phyloP scores from a whole-genome alignment of 2,113 vertebrate genomes.

The Sinosuthora webbiana region DNA sequence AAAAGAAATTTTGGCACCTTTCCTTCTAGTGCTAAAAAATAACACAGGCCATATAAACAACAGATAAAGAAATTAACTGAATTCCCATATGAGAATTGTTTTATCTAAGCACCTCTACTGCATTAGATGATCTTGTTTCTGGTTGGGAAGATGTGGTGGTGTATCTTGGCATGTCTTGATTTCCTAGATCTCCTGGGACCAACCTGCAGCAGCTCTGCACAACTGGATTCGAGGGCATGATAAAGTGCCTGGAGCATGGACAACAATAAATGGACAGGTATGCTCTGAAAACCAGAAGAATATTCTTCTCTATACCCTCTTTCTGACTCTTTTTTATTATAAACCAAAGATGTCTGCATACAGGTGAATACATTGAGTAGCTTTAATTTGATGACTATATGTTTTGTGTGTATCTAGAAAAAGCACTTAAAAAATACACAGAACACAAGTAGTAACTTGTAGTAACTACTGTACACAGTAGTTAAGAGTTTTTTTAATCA shows the following conservation, averaged over 20 bases:
- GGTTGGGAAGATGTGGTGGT: neutral
- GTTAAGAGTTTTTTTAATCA: neutral
- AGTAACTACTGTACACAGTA: neutral
- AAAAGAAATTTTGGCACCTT: neutral
- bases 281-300: neutral
- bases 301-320: neutral
- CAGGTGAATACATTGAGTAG: neutral
- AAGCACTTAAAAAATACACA: neutral
- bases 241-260: slow-evolving; percentile 96
- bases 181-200: slow-evolving; percentile 83
- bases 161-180: neutral
- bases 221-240: slow-evolving; percentile 98
- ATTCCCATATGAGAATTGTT: neutral
- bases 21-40: neutral
- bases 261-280: slow-evolving; percentile 86
- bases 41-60: neutral
- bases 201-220: slow-evolving; percentile 86
- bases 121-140: neutral
- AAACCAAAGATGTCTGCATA: neutral
- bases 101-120: neutral
- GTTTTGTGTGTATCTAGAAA: neutral
- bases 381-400: neutral
- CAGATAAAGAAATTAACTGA: neutral
- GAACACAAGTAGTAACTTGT: neutral
- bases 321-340: neutral